Percentiles rank a stretch among this genome's conserved stretches.
phyloP scores from a whole-genome alignment of 2,113 vertebrate genomes.

The Phylloscopus whistleri region DNA sequence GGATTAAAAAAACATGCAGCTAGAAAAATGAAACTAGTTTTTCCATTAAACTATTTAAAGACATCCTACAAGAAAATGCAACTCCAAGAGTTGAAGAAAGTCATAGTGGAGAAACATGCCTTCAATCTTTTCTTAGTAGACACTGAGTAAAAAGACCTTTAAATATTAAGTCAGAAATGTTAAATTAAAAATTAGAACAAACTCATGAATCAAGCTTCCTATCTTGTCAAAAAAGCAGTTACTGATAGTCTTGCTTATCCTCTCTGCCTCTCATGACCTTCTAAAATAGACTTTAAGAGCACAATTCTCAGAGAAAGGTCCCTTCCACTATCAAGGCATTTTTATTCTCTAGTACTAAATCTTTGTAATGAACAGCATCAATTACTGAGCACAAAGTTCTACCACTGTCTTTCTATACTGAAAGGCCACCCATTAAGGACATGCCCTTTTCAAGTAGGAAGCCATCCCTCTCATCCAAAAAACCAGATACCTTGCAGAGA shows the following conservation, averaged over 20 bases:
- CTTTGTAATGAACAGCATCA: background rate
- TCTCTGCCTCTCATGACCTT: background rate
- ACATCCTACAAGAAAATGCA: background rate
- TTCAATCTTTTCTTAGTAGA: background rate
- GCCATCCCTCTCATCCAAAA: background rate
- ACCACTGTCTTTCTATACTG: background rate
- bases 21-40: background rate
- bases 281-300: background rate
- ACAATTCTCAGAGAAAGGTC: background rate
- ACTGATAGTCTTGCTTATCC: background rate
- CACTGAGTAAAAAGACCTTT: background rate
- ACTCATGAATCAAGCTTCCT: background rate
- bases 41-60: background rate
- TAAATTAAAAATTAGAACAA: conserved; percentile 20
- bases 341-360: background rate
- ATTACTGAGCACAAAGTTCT: background rate
- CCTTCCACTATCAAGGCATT: background rate
- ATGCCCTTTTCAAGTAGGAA: conserved; percentile 14
- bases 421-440: background rate
- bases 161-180: conserved; percentile 12
- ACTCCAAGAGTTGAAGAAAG: background rate
- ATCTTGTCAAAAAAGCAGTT: background rate
- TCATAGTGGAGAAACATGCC: background rate
- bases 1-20: background rate
- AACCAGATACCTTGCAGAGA: background rate